Evolutionary conservation across 30 jellyfish, hydroid and myxozoan species (phyloP).

Genomic region (Haliclystus octoradiatus): DNA sequence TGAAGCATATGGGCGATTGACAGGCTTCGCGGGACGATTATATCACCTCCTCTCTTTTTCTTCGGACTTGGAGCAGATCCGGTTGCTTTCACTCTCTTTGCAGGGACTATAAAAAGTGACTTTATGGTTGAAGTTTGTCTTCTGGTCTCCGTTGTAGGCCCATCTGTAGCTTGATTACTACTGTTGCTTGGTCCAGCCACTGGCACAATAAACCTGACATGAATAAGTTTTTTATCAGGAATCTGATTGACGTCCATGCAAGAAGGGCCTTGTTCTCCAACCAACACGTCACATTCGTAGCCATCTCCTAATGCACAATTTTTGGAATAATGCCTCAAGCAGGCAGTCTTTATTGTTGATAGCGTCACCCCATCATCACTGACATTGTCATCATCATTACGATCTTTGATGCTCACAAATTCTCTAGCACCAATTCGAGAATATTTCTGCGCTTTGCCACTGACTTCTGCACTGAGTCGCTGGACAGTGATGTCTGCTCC

Average conservation of each 20-base stretch:
- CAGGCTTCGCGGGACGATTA: too few species aligned
- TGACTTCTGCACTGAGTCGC: slow-evolving; percentile 2
- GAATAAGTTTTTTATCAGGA: slow-evolving; percentile 20
- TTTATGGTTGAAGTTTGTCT: neutral
- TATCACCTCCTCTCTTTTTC: too few species aligned
- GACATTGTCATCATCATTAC: too few species aligned
- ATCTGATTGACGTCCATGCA: slow-evolving; percentile 21
- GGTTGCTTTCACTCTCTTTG: too few species aligned
- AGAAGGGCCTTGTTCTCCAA: slow-evolving; percentile 33
- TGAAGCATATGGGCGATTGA: too few species aligned
- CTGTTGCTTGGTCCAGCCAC: neutral
- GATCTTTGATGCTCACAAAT: slow-evolving; percentile 8
- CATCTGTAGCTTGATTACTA: neutral
- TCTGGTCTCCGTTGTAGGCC: slow-evolving; percentile 7
- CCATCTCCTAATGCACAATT: neutral
- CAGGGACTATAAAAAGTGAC: too few species aligned
- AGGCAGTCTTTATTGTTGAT: too few species aligned
- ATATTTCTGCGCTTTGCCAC: slow-evolving; percentile 21
- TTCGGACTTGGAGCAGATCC: too few species aligned
- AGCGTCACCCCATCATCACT: too few species aligned
- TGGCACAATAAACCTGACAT: slow-evolving; percentile 2
- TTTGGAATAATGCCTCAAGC: too few species aligned
- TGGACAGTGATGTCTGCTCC: slow-evolving; percentile 18
- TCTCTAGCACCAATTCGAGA: slow-evolving; percentile 20
- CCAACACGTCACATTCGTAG: slow-evolving; percentile 23